Evolutionary conservation across 37 sponge, comb jelly and placozoan genomes (phyloP), one percentile per base, ranked within the genome.

Genomic region (Mnemiopsis leidyi): DNA sequence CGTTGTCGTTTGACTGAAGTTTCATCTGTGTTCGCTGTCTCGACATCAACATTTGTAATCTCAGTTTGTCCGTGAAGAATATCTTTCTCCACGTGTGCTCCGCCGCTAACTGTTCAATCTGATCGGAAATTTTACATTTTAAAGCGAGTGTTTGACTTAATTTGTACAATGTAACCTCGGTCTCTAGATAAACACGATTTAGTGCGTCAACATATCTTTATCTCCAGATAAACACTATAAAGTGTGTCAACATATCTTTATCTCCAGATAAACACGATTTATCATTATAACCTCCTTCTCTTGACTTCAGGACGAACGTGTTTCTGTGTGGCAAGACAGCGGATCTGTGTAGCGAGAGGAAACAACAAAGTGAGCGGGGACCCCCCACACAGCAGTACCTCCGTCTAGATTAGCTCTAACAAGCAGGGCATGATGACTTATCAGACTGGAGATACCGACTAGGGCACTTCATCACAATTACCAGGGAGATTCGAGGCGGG

Each of bases 51-150:
- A 97, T 97, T 83, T 96, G 96, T 16, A 99, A 93, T 68, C 97
- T 95, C 0, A 99, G 88, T 92, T 96, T 97, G 93, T 96, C 96
- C 95, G 97, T 99, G 85, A 96, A 97, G 93, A 97, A 97, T 33
- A 97, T 96, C n/a, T 32, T 93, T 94, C 96, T 96, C 99, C 99
- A 99, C 37, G 95, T 95, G 38, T 94, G 37, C 0, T 97, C 97
- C 26, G 36, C 28, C 0, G 97, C 97, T 3, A 97, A 85, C n/a
- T 82, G 82, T 0, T 28, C 69, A 16, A 96, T 82, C 79, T 97
- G 90, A 48, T n/a, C n/a, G n/a, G 23, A 23, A 71, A 71, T n/a
- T 23, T 3, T 23, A 18, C 5, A 71, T 7, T 3, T n/a, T 7
- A n/a, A 71, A 71, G 73, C 26, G 73, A 31, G 35, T 79, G 82